Evolutionary conservation across 1,140 invertebrate genomes (phyloP).

Genomic region (Druon quercuslanigerum): DNA sequence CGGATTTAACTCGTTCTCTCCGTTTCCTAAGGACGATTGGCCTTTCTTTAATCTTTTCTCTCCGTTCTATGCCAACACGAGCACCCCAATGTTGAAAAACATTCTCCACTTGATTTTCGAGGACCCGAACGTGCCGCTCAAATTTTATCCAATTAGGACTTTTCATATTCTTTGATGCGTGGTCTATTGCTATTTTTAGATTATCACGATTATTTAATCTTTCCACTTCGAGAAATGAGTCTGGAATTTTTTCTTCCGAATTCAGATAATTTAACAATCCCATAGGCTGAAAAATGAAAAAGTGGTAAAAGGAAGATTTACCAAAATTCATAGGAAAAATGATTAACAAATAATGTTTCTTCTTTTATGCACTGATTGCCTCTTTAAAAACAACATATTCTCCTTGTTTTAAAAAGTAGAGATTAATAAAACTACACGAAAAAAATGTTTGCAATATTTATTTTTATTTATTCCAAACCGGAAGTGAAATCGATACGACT

Average conservation of each 20-base stretch:
- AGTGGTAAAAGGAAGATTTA: not conserved
- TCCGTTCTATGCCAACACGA: conserved; percentile 82
- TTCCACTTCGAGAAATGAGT: conserved; percentile 83
- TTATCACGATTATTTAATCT: conserved; percentile 93
- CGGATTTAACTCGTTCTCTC: conserved; percentile 92
- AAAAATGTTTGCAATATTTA: no score
- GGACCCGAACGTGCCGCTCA: conserved; percentile 83
- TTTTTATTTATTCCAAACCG: no score
- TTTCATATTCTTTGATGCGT: conserved; percentile 80
- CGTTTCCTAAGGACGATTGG: conserved; percentile 94
- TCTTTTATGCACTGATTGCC: no score
- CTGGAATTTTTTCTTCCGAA: conserved; percentile 89
- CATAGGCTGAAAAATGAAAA: conserved; percentile 79
- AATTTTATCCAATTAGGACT: conserved; percentile 83
- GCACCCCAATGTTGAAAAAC: conserved; percentile 94
- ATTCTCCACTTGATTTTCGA: conserved; percentile 87
- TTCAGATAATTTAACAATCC: conserved; percentile 95
- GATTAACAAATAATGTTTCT: no score
- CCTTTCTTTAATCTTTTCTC: conserved; percentile 80
- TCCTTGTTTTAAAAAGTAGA: no score
- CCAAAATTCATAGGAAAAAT: no score
- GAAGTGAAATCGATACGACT: no score
- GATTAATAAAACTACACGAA: no score
- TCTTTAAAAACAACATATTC: no score
- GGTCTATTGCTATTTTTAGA: conserved; percentile 93